Base-by-base conservation (phyloP, 2,888 invertebrate genomes). In the Drosophila setosimentum region DNA sequence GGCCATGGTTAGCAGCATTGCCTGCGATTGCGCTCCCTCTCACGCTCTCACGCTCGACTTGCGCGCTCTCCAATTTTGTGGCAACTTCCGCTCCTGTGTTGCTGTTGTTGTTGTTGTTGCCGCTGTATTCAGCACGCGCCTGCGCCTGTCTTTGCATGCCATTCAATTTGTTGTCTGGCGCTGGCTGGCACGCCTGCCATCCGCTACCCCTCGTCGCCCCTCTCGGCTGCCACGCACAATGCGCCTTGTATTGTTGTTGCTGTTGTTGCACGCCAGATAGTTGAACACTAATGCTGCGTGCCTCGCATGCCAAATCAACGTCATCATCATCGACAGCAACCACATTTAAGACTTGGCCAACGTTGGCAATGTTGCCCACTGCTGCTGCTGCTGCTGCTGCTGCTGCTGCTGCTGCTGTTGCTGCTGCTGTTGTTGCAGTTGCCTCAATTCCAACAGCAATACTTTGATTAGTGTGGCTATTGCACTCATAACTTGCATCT, bases 41-140 rank as follows among this genome's bases (percentile, higher is more conserved):
- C 72, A 62, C 59, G 73, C 79, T 83, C 87, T 91, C 90, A 91
- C 83, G 85, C 82, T 84, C 85, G 78, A 87, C 77, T 88, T 82
- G 86, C 80, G 83, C 77, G 86, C 90, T 78, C 82, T 87, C 80
- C 67, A 73, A 80, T 68, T 87, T 87, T 69, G 68, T 87, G 68
- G 61, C 78, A 71, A 85, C 85, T 91, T 91, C 91, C 90, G 91
- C 76, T 90, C 76, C 81, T 37, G 58, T 64, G 57, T 62, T 73
- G 70, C 21, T 49, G 64, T n/a, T 61, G 48, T 3, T 69, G 68
- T 37, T 63, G 58, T 6, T 65, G 70, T 73, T 80, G 73, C 76
- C 68, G 75, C 63, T 83, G 89, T 83, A 87, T 83, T 85, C 84
- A 84, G 89, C 91, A 81, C 88, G 83, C 88, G 86, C 89, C 77